A percentile compares a stretch with the other conserved stretches of the same genome.
Evolutionary conservation across 1,140 invertebrate genomes (phyloP).

Genomic region (Mercenaria mercenaria): DNA sequence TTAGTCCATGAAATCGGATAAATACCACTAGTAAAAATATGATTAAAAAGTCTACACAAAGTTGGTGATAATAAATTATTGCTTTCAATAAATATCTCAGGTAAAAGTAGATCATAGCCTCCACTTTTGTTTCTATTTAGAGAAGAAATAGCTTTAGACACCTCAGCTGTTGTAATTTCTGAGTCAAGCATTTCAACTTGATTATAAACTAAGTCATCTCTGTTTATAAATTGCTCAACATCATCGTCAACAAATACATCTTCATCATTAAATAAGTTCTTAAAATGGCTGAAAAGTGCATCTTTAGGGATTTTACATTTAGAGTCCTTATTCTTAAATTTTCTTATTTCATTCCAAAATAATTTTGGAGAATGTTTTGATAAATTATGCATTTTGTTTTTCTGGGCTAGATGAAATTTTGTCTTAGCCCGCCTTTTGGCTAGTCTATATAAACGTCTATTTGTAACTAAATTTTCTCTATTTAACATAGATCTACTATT

Average conservation of each 20-base stretch:
- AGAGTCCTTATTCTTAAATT: background rate
- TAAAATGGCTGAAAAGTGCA: background rate
- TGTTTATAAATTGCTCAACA: background rate
- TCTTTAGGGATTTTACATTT: background rate
- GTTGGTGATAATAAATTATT: background rate
- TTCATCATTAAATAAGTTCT: background rate
- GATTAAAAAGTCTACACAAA: background rate
- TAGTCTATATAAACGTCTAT: background rate
- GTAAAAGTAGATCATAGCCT: background rate
- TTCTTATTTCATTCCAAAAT: conserved; percentile 17
- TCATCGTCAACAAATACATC: background rate
- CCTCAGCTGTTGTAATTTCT: background rate
- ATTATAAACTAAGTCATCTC: background rate
- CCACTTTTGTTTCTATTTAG: background rate
- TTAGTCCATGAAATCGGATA: background rate
- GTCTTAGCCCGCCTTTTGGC: background rate
- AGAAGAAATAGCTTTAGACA: background rate
- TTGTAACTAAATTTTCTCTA: background rate
- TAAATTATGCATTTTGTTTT: background rate
- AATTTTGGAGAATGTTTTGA: background rate
- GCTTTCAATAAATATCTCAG: background rate
- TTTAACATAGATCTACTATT: background rate
- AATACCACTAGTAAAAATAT: background rate
- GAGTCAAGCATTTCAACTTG: background rate
- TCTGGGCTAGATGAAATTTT: background rate